Evolutionary conservation across 2,113 vertebrate genomes (phyloP), one percentile per base, ranked within the genome.

Genomic region (Dasyornis broadbenti): DNA sequence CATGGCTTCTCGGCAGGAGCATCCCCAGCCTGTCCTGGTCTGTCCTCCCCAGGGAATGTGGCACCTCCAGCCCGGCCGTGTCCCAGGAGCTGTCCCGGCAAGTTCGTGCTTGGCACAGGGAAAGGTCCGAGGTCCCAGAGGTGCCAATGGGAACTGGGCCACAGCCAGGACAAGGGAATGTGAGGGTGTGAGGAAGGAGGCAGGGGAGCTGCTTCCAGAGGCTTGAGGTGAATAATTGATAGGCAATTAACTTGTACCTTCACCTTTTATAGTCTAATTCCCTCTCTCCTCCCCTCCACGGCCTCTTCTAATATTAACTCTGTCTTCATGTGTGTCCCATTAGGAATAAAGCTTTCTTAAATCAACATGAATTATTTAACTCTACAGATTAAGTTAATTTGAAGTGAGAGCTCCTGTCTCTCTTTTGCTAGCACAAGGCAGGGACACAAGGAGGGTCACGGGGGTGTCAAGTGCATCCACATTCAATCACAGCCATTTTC

Each of bases 281-380:
- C 21, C 59, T 24, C 24, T 45, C 80, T 94, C 56, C 56, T 56
- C 81, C 56, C 56, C 22, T 75, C 68, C 57, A 9, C 1, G 0
- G 80, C n/a, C 64, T 79, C 54, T 80, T 95, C 95, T 86, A 94
- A 96, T 96, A 94, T 94, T 94, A 96, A 96, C 81, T 95, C 82
- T 91, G 86, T 92, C 84, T 73, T 89, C 82, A 54, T 15, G 14
- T 56, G 88, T 78, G 60, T 96, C 97, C 95, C 94, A 40, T 91
- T 96, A 97, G 95, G 92, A 97, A 95, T 84, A 90, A 97, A 63
- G 52, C 96, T 97, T 96, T 97, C 94, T 96, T 96, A 97, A 95
- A 92, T 95, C 90, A 95, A 91, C 94, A 93, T 97, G 91, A 97
- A 97, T 97, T 97, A 97, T 97, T 97, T 92, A 98, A 93, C 4